phyloP scores from a whole-genome alignment of 2,113 vertebrate species.

The Cettia cetti region DNA sequence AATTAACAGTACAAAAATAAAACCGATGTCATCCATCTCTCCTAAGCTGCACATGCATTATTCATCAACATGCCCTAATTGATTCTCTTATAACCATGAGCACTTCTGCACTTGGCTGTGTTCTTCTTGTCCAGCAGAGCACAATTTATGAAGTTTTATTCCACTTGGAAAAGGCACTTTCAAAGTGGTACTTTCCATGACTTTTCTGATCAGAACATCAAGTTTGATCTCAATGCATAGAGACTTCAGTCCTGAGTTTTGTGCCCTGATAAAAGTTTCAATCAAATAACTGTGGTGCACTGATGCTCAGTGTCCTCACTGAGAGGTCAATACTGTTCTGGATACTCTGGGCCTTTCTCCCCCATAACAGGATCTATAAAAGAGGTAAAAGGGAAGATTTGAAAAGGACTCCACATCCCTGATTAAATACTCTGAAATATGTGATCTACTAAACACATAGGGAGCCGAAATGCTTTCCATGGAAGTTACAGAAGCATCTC shows the following conservation, averaged over 20 bases:
- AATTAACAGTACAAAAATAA: slow-evolving; percentile 63
- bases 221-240: neutral
- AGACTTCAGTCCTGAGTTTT: neutral
- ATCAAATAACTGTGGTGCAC: neutral
- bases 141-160: slow-evolving; percentile 1
- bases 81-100: slow-evolving; percentile 47
- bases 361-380: neutral
- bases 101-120: slow-evolving; percentile 21
- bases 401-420: neutral
- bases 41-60: slow-evolving; percentile 46
- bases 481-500: neutral
- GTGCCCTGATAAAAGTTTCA: neutral
- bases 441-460: accelerated
- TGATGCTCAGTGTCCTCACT: neutral
- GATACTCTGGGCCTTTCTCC: neutral
- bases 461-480: neutral
- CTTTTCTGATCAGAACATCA: neutral
- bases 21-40: slow-evolving; percentile 50
- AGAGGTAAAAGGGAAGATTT: neutral
- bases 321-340: neutral
- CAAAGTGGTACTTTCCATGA: neutral
- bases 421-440: neutral
- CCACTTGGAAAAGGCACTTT: neutral
- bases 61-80: slow-evolving; percentile 59
- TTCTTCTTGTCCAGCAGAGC: slow-evolving; percentile 1